Percentiles rank a stretch among this genome's conserved stretches.
Evolutionary conservation across 2,888 invertebrate genomes (phyloP).

Genomic region (Lycocerus yunnanus): DNA sequence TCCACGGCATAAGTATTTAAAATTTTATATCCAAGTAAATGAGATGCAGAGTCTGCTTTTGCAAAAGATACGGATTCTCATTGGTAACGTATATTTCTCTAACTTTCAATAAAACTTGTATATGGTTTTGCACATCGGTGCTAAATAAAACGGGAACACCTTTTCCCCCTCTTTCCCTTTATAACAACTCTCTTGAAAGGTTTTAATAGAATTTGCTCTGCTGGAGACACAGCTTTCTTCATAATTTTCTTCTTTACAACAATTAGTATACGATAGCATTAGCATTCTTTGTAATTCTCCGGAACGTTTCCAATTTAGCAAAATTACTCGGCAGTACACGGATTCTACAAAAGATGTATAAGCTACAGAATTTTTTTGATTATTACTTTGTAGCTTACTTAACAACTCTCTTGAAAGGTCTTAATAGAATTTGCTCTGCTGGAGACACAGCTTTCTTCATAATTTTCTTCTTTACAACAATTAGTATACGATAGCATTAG

Average conservation of each 20-base stretch:
- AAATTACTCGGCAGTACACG: conserved; percentile 25
- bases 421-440: conserved; percentile 11
- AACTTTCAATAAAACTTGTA: conserved; percentile 7
- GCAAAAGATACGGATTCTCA: conserved; percentile 16
- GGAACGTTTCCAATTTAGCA: conserved; percentile 28
- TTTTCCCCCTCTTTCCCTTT: conserved; percentile 15
- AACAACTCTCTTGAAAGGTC: conserved; percentile 17
- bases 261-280: conserved; percentile 2
- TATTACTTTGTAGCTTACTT: too few species aligned
- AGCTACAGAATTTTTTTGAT: too few species aligned
- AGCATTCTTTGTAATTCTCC: conserved; percentile 28
- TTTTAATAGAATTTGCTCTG: conserved; percentile 13
- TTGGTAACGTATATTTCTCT: neutral
- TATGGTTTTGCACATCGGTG: conserved; percentile 18
- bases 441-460: conserved; percentile 17
- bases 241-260: neutral
- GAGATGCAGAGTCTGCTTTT: conserved; percentile 9
- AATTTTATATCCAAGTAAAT: conserved; percentile 37
- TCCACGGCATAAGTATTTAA: conserved; percentile 28
- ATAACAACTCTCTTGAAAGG: conserved; percentile 18
- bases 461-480: neutral
- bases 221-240: conserved; percentile 14
- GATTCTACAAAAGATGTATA: conserved; percentile 26
- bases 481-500: conserved; percentile 5
- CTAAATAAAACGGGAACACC: conserved; percentile 26